Base-by-base conservation (phyloP, 2,888 invertebrate species). In the Caprella mutica region DNA sequence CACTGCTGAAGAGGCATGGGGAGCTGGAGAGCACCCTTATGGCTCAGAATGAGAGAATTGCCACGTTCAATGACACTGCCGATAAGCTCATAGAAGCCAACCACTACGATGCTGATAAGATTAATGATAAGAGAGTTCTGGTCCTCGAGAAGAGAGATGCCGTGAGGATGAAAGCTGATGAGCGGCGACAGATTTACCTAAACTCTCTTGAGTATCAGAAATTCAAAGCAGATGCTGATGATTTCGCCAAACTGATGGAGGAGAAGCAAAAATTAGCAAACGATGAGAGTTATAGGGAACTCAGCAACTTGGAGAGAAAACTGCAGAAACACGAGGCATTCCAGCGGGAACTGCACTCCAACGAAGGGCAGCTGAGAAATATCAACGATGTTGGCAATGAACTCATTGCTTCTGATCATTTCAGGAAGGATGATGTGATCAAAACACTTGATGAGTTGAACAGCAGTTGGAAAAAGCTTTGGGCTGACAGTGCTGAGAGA, bases 261-360 rank as follows among this genome's bases (percentile, higher is more conserved):
- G 77, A 77, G 64, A 78, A 78, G 68, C 68, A 72, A 64, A 72
- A 74, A 65, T 69, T 74, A 26, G 76, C 75, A 2, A 70, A 71
- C 19, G 77, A 77, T 65, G 74, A 76, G 61, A 74, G 74, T 0
- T 76, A 74, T 69, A 65, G 72, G 54, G 76, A 77, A 69, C 75
- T 94, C 19, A 84, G 81, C 39, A 94, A 96, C 72, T 74, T 92
- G 65, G 90, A 92, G 66, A 79, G 92, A 1, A 94, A 94, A 71
- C 74, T 93, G 1, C 92, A 94, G 73, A 93, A 93, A 70, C 97
- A 98, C 71, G 90, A 93, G 72, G 94, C 96, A 0, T 96, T 97
- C 70, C 94, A 96, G 69, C 78, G 94, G 1, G 97, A 98, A 71
- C 74, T 98, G 21, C 81, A 88, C 48, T 91, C 96, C 1, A 97